A percentile compares a stretch with the other conserved stretches of the same genome.
Evolutionary conservation across 2,888 invertebrate species (phyloP).

Genomic region (Sminthurinus aureus): DNA sequence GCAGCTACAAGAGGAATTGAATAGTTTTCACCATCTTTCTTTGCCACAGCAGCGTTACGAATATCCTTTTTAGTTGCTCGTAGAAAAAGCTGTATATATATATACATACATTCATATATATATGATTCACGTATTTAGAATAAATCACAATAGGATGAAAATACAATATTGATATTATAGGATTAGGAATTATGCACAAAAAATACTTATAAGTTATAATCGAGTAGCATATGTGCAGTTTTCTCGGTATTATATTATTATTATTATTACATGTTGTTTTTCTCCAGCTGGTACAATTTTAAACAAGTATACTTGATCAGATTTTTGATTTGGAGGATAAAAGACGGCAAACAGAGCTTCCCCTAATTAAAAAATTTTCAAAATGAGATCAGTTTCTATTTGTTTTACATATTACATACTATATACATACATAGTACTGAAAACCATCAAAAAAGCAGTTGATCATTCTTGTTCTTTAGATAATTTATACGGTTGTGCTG

Average conservation of each 20-base stretch:
- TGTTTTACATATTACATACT: no score
- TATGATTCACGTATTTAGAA: neutral
- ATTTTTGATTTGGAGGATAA: conserved; percentile 46
- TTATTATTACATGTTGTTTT: conserved; percentile 45
- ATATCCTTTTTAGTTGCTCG: conserved; percentile 44
- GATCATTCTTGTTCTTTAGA: conserved; percentile 20
- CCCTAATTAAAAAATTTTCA: no score
- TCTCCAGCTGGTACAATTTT: conserved; percentile 47
- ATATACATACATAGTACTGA: no score
- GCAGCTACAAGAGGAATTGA: conserved; percentile 40
- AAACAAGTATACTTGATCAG: conserved; percentile 44
- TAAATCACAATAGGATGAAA: no score
- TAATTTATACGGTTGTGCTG: neutral
- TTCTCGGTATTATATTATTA: no score
- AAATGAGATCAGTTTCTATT: no score
- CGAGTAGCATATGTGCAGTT: no score
- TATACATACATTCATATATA: neutral
- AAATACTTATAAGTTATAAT: no score
- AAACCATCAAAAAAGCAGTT: no score
- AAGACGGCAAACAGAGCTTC: conserved; percentile 56
- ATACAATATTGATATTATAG: no score
- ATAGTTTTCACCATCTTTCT: conserved; percentile 17
- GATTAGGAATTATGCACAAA: no score
- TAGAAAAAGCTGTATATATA: conserved; percentile 37
- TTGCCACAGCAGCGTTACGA: conserved; percentile 24